Evolutionary conservation across 1,140 invertebrate species (phyloP).

Genomic region (Brevipalpus yothersi): DNA sequence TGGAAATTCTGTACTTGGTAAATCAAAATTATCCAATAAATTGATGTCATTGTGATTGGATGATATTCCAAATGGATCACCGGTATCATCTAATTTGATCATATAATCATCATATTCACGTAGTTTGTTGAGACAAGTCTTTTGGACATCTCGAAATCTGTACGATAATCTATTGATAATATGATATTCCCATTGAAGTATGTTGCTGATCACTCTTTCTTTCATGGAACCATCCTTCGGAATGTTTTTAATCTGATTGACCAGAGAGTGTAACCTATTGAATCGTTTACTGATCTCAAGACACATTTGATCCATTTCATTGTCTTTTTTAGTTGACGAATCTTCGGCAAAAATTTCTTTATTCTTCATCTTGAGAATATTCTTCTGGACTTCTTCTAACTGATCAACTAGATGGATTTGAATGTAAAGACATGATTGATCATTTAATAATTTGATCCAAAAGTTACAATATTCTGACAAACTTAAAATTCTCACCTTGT

Average conservation of each 20-base stretch:
- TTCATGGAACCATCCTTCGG: not conserved
- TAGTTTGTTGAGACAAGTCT: constrained; percentile 1
- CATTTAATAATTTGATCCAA: not conserved
- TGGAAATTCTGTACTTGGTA: not conserved
- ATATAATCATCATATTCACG: not conserved
- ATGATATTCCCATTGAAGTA: constrained; percentile 5
- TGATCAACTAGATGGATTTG: not conserved
- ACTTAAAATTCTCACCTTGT: constrained; percentile 3
- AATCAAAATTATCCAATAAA: not conserved
- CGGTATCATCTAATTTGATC: constrained; percentile 5
- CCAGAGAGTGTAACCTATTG: constrained; percentile 3
- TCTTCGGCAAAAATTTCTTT: constrained; percentile 7
- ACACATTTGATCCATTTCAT: constrained; percentile 5
- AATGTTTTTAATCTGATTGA: constrained; percentile 4
- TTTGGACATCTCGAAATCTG: constrained; percentile 4
- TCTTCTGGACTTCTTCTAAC: not conserved
- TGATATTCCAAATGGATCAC: not conserved
- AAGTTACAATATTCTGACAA: not conserved
- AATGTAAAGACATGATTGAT: not conserved
- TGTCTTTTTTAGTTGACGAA: not conserved
- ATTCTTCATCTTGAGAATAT: not conserved
- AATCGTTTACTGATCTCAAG: constrained; percentile 5
- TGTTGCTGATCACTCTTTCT: constrained; percentile 2
- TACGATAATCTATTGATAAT: constrained; percentile 1
- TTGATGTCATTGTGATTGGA: not conserved